phyloP scores from a whole-genome alignment of 2,888 invertebrate species.

The Acholoe squamosa region DNA sequence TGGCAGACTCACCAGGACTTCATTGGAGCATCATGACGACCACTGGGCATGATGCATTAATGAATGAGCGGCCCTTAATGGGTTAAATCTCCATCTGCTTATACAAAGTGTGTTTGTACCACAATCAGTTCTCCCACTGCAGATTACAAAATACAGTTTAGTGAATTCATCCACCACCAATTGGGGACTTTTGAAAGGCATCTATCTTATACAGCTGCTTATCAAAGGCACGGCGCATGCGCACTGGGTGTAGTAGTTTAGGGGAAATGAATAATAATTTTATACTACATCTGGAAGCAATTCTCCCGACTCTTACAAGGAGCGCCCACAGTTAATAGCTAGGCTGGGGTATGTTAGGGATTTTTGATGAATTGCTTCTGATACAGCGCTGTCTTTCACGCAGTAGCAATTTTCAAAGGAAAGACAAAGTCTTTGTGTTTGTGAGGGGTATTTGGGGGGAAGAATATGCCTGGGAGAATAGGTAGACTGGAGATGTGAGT shows the following conservation, averaged over 20 bases:
- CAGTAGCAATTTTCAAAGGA: background rate
- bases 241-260: background rate
- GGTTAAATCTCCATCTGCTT: background rate
- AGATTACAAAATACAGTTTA: no score
- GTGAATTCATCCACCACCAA: background rate
- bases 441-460: background rate
- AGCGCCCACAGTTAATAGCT: background rate
- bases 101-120: no score
- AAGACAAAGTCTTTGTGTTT: background rate
- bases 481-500: background rate
- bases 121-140: no score
- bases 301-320: background rate
- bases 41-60: no score
- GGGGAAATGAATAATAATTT: background rate
- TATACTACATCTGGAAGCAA: background rate
- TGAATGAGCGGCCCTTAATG: no score
- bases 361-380: slow-evolving; percentile 19
- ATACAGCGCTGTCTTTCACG: background rate
- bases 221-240: background rate
- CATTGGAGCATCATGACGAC: no score
- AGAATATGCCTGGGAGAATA: slow-evolving; percentile 23
- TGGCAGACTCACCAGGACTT: no score
- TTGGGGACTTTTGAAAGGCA: slow-evolving; percentile 23
- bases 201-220: slow-evolving; percentile 6
- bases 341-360: slow-evolving; percentile 26